Percentiles rank a stretch among this genome's conserved stretches.
phyloP scores from a whole-genome alignment of 2,113 vertebrate genomes.

The Ciconia boyciana region DNA sequence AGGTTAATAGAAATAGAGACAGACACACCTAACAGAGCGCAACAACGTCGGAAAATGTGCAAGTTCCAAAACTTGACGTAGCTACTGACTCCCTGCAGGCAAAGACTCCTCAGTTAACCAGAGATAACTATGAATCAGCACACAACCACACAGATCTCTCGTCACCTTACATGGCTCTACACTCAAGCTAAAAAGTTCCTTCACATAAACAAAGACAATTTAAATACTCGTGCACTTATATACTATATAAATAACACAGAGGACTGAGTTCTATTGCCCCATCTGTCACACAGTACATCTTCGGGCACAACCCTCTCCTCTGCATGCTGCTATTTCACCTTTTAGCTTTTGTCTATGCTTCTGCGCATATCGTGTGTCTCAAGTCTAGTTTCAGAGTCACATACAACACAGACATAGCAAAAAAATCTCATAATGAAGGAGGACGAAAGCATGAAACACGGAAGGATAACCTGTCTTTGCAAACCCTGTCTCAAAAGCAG shows the following conservation, averaged over 20 bases:
- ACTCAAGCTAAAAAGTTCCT: not conserved
- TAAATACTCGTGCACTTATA: too few relatives aligned
- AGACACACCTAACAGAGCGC: not conserved
- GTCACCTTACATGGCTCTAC: not conserved
- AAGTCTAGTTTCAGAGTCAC: not conserved
- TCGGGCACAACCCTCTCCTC: not conserved
- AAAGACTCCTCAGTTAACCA: too few relatives aligned
- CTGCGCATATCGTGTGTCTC: rapidly evolving
- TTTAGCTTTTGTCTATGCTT: not conserved
- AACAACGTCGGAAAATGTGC: rapidly evolving
- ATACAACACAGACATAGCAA: not conserved
- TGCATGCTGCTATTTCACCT: not conserved
- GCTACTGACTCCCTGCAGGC: not conserved
- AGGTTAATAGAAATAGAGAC: not conserved
- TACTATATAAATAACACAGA: too few relatives aligned
- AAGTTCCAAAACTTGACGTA: not conserved
- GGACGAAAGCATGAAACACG: not conserved
- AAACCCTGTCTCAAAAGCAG: not conserved
- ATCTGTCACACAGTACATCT: not conserved
- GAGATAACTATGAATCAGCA: rapidly evolving
- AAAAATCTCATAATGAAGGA: too few relatives aligned
- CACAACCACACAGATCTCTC: not conserved
- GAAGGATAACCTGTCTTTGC: not conserved
- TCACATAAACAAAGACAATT: not conserved
- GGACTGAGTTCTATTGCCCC: not conserved